A percentile compares a stretch with the other conserved stretches of the same genome.
Conservation (phyloP, 2,113 vertebrate genomes). For the Bujurquina vittata region DNA sequence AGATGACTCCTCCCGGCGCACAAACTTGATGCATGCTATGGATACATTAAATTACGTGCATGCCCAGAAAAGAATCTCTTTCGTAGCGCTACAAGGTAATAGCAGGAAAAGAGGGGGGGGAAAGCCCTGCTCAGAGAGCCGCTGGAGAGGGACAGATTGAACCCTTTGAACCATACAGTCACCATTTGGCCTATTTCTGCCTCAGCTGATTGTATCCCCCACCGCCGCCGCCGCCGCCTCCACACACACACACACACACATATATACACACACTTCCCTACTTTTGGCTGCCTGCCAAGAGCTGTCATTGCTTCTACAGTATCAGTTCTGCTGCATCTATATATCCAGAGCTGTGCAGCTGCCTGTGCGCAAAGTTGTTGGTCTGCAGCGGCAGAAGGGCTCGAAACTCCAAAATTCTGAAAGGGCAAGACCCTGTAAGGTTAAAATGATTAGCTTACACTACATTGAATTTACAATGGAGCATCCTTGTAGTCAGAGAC, state of each 20-base stretch:
- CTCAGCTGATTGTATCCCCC: conserved; percentile 69
- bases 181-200: conserved; percentile 76
- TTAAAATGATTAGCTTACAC: background rate
- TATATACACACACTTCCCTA: conserved; percentile 28
- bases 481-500: background rate
- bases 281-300: conserved; percentile 70
- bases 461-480: background rate
- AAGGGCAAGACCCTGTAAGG: background rate
- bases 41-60: background rate
- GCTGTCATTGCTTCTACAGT: conserved; percentile 73
- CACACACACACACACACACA: conserved; percentile 23
- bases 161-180: conserved; percentile 71
- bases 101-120: background rate
- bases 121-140: conserved; percentile 10
- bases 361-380: conserved; percentile 22
- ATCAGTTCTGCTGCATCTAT: conserved; percentile 70
- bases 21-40: background rate
- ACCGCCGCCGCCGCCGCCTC: background rate
- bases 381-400: background rate
- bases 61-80: background rate
- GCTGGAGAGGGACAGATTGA: conserved; percentile 47
- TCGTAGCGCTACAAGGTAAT: conserved; percentile 1
- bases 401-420: background rate
- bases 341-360: conserved; percentile 56
- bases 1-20: background rate